Conservation (phyloP, 2,113 vertebrate genomes). For the Ageneiosus marmoratus region DNA sequence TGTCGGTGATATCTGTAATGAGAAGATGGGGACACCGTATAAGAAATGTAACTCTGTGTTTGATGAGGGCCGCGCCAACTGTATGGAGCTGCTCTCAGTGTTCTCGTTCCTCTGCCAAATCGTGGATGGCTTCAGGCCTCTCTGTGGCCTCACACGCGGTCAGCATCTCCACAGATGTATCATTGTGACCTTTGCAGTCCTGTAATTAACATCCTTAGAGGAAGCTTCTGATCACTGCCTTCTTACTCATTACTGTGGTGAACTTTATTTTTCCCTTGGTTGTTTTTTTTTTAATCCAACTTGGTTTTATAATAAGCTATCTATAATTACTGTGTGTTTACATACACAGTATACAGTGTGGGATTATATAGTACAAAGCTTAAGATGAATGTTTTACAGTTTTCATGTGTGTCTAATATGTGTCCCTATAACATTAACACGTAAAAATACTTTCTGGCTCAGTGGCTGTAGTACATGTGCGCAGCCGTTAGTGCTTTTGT, state of each 20-base stretch:
- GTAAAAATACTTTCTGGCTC: background rate
- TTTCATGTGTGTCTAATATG: background rate
- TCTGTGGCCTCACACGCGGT: conserved; percentile 76
- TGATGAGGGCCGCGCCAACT: conserved; percentile 65
- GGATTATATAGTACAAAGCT: background rate
- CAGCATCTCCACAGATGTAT: conserved; percentile 51
- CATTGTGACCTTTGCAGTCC: conserved; percentile 23
- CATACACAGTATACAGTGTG: background rate
- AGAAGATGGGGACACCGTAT: conserved; percentile 75
- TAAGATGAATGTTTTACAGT: background rate
- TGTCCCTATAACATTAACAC: background rate
- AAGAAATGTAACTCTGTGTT: conserved; percentile 76
- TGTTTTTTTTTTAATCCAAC: background rate
- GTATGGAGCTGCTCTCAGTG: conserved; percentile 64
- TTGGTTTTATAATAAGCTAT: background rate
- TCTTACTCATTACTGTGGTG: conserved; percentile 14
- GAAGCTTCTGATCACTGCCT: conserved; percentile 15
- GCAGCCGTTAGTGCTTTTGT: background rate
- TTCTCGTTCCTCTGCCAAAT: conserved; percentile 78
- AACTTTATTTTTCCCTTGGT: conserved; percentile 14
- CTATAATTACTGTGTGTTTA: background rate
- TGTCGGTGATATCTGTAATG: conserved; percentile 78
- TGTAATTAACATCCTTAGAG: conserved; percentile 38
- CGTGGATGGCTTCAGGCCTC: conserved; percentile 69
- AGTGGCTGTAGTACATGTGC: background rate